These are phyloP conservation scores for Baronia brevicornis DNA, from an alignment of 2,888 invertebrate genomes.

Conservation along the genomic window DNA sequence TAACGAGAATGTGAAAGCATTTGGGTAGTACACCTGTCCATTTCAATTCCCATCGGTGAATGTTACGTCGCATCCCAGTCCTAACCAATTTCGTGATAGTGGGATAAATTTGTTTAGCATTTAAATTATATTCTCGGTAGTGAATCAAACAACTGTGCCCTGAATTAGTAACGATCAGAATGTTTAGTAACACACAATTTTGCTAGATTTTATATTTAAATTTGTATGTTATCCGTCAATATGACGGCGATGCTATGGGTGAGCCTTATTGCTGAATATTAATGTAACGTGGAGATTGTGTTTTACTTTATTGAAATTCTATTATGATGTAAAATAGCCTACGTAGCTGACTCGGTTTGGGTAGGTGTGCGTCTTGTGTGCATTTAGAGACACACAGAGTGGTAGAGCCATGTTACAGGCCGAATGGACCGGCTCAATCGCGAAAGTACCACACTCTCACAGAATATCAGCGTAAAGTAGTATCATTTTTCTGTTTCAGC, in stretches of 20 bases:
- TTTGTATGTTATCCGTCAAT: conserved; percentile 75
- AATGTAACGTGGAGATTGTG: conserved; percentile 69
- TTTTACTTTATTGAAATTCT: conserved; percentile 72
- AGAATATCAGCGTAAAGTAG: no score
- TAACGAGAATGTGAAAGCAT: conserved; percentile 12
- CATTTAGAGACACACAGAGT: conserved; percentile 11
- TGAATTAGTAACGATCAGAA: conserved; percentile 69
- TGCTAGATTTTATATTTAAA: conserved; percentile 72
- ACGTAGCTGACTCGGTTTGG: conserved; percentile 27
- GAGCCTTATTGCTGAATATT: conserved; percentile 73
- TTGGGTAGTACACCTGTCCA: conserved; percentile 45
- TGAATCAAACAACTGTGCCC: conserved; percentile 65
- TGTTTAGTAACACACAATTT: conserved; percentile 71
- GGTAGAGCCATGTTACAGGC: no score
- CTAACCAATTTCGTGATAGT: conserved; percentile 54
- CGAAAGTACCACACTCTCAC: no score
- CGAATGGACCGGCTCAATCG: no score
- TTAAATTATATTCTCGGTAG: conserved; percentile 68
- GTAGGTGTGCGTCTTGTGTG: conserved; percentile 19
- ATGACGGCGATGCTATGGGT: conserved; percentile 64
- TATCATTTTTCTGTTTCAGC: no score
- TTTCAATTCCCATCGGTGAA: conserved; percentile 47
- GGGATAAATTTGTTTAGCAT: conserved; percentile 69
- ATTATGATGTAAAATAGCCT: conserved; percentile 72
- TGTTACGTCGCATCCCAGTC: conserved; percentile 45